Conservation (phyloP, 1,140 invertebrate genomes). For the Whitmania pigra region DNA sequence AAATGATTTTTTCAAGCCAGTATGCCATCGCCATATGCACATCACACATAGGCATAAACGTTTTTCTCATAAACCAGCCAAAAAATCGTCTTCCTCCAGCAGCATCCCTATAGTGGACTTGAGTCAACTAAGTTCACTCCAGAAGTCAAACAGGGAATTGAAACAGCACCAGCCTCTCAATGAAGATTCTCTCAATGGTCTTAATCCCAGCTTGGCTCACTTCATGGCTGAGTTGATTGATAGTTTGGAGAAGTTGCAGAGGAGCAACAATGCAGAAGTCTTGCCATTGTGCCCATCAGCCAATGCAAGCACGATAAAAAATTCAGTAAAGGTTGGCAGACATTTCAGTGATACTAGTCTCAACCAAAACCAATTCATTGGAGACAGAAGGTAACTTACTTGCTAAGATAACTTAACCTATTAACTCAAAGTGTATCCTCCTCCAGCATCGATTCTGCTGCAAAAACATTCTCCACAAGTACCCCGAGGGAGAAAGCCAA, state of each 20-base stretch:
- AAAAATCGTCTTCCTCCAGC: background rate
- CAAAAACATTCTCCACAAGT: no score
- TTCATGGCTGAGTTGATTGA: constrained; percentile 4
- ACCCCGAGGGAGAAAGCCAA: no score
- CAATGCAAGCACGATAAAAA: constrained; percentile 1
- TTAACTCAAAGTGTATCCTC: no score
- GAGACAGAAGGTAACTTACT: no score
- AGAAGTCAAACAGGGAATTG: background rate
- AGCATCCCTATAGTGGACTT: background rate
- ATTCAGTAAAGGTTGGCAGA: background rate
- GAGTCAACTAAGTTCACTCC: background rate
- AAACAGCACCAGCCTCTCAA: background rate
- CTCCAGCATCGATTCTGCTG: no score
- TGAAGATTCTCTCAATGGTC: background rate
- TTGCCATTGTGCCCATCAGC: background rate
- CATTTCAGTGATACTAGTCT: no score
- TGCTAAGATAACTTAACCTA: no score
- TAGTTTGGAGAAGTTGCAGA: constrained; percentile 5
- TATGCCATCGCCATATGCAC: background rate
- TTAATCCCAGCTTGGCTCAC: background rate
- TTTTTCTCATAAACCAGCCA: background rate
- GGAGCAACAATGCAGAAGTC: background rate
- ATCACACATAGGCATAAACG: background rate
- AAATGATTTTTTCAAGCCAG: background rate
- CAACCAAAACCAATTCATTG: no score